Evolutionary conservation across 2,888 invertebrate genomes (phyloP).

Genomic region (Campopleginae sp.): DNA sequence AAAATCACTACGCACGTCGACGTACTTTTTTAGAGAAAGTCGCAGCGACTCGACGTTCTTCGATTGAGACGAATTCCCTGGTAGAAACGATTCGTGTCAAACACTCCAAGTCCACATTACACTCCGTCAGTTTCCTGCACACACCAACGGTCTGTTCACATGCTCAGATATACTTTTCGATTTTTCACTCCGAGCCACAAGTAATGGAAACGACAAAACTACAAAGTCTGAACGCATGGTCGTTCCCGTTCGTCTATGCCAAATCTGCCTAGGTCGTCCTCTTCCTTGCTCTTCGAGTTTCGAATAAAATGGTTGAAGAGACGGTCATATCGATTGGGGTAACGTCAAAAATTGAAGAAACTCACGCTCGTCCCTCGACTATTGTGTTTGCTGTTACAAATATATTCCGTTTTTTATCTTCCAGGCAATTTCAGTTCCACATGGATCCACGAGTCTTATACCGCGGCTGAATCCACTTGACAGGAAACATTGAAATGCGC

Average conservation of each 20-base stretch:
- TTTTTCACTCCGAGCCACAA: conserved; percentile 52
- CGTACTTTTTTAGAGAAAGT: too few species aligned
- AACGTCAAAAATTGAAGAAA: not conserved
- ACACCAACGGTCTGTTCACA: not conserved
- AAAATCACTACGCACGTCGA: conserved; percentile 8
- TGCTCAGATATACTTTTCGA: conserved; percentile 49
- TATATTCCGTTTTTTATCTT: not conserved
- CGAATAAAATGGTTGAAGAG: conserved; percentile 2
- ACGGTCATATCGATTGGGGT: conserved; percentile 1
- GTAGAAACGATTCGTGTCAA: too few species aligned
- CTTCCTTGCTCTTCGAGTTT: conserved; percentile 12
- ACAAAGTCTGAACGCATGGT: conserved; percentile 44
- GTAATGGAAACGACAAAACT: conserved; percentile 24
- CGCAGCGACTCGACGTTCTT: not conserved
- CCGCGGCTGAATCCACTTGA: not conserved
- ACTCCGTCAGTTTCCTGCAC: not conserved
- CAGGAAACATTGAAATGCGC: not conserved
- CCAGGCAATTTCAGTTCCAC: not conserved
- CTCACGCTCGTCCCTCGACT: not conserved
- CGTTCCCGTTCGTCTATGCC: conserved; percentile 39
- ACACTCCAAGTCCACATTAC: not conserved
- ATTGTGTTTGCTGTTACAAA: not conserved
- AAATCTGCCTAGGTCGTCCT: not conserved
- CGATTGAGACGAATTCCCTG: not conserved
- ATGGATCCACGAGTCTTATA: not conserved